phyloP scores from a whole-genome alignment of 92 coral and sea anemone species.

The Epizoanthus stellaris region DNA sequence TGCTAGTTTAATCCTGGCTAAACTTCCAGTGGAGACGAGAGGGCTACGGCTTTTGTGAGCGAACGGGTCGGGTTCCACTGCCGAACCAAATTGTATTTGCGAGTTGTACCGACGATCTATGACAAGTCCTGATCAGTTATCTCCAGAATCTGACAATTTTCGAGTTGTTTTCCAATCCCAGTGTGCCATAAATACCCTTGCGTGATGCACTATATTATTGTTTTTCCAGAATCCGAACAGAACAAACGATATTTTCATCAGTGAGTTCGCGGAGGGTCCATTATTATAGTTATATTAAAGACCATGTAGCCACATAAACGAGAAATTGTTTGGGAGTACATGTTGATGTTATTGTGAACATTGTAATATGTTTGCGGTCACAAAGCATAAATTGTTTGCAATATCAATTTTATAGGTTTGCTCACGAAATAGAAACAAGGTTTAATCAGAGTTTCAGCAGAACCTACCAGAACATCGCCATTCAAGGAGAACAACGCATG shows the following conservation, averaged over 20 bases:
- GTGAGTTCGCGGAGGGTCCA: too few relatives aligned
- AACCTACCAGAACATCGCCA: background rate
- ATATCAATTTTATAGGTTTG: background rate
- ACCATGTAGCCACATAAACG: too few relatives aligned
- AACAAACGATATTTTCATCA: background rate
- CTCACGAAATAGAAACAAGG: background rate
- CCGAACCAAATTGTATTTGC: too few relatives aligned
- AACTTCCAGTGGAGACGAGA: too few relatives aligned
- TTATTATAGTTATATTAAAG: too few relatives aligned
- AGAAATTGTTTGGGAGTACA: constrained; percentile 8
- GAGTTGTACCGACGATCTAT: too few relatives aligned
- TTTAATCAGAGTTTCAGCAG: background rate
- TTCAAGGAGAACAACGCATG: background rate
- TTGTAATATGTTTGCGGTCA: constrained; percentile 15
- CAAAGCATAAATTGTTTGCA: constrained; percentile 19
- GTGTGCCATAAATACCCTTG: background rate
- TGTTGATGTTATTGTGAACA: constrained; percentile 18
- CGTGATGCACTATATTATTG: background rate
- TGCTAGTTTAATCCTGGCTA: too few relatives aligned
- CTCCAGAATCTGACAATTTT: too few relatives aligned
- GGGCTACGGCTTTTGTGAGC: too few relatives aligned
- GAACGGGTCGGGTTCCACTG: too few relatives aligned
- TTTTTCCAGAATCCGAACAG: background rate
- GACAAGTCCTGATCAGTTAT: too few relatives aligned
- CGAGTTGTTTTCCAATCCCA: background rate